phyloP scores from a whole-genome alignment of 2,797 vertebrate genomes.

The Psittacula echo region DNA sequence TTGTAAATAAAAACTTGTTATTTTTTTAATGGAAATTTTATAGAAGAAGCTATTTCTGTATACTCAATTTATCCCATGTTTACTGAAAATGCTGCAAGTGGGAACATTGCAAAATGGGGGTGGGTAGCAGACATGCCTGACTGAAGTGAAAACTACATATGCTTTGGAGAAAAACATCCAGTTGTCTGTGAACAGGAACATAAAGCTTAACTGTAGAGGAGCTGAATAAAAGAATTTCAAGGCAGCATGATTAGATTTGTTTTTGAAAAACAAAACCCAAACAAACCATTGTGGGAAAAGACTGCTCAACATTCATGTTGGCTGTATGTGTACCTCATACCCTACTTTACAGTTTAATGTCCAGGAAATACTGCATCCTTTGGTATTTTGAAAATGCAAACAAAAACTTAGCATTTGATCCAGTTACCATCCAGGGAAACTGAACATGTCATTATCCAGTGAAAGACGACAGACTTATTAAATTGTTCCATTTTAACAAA shows the following conservation, averaged over 20 bases:
- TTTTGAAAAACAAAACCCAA: background rate
- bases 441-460: background rate
- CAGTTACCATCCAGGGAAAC: background rate
- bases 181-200: conserved; percentile 54
- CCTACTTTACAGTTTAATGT: background rate
- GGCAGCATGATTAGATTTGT: conserved; percentile 3
- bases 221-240: conserved; percentile 74
- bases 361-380: background rate
- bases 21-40: conserved; percentile 82
- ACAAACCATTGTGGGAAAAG: background rate
- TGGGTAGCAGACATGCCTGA: conserved; percentile 13
- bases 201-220: conserved; percentile 60
- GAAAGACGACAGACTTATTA: background rate
- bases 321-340: background rate
- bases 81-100: conserved; percentile 71
- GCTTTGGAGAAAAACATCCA: conserved; percentile 9
- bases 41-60: conserved; percentile 80
- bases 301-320: background rate
- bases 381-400: conserved; percentile 3
- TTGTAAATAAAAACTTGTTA: conserved; percentile 79
- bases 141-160: conserved; percentile 33
- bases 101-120: background rate
- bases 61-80: conserved; percentile 56
- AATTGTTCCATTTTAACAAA: background rate
- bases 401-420: background rate